Conservation (phyloP, 2,888 invertebrate genomes). For the Eugnorisma glareosa region DNA sequence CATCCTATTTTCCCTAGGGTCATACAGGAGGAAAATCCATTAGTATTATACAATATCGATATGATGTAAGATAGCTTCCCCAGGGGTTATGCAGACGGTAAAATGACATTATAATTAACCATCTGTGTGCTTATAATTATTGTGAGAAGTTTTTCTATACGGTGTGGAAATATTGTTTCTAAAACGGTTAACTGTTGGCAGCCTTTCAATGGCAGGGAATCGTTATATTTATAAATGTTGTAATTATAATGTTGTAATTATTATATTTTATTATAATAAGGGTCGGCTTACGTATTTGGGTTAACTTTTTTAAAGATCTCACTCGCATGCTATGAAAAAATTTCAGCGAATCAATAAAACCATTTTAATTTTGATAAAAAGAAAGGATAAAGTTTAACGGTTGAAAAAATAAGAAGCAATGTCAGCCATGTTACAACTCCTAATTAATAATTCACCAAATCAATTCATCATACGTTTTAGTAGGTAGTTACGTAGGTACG, state of each 20-base stretch:
- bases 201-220: background rate
- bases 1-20: slow-evolving; percentile 35
- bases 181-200: background rate
- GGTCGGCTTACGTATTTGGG: background rate
- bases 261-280: background rate
- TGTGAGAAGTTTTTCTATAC: background rate
- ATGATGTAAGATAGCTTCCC: slow-evolving; percentile 26
- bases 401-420: background rate
- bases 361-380: background rate
- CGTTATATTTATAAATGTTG: too few species aligned
- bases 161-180: background rate
- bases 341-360: background rate
- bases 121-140: slow-evolving; percentile 17
- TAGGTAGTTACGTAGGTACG: slow-evolving; percentile 9
- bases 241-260: background rate
- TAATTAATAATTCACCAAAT: slow-evolving; percentile 7
- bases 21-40: slow-evolving; percentile 49
- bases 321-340: background rate
- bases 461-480: slow-evolving; percentile 25
- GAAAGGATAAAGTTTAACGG: background rate
- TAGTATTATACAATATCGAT: slow-evolving; percentile 46
- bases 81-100: slow-evolving; percentile 11
- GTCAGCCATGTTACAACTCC: slow-evolving; percentile 1
- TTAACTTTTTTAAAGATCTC: background rate
- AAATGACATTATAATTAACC: slow-evolving; percentile 26